Percentiles rank a stretch among this genome's conserved stretches.
These are phyloP conservation scores for Athalia circularis DNA, from an alignment of 2,888 invertebrate species.

Conservation along the genomic window DNA sequence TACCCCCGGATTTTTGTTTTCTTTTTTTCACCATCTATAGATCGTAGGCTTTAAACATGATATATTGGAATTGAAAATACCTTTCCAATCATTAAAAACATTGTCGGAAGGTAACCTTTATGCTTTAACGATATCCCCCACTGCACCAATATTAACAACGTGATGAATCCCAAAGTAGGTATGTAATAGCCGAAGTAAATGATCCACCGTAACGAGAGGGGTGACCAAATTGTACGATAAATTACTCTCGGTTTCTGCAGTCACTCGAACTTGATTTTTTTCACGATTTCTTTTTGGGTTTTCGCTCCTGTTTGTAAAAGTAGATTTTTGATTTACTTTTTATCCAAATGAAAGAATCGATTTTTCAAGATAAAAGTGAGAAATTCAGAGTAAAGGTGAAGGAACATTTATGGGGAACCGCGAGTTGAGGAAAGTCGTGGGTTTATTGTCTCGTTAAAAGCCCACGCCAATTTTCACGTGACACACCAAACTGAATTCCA, in stretches of 20 bases:
- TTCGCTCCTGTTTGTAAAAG: too few species aligned
- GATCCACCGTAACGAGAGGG: conserved; percentile 27
- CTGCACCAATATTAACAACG: not conserved
- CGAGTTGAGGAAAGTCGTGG: not conserved
- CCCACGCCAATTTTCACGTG: conserved; percentile 24
- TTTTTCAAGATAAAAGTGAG: not conserved
- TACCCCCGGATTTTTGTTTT: not conserved
- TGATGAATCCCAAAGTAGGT: conserved; percentile 16
- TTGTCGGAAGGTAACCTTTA: conserved; percentile 40
- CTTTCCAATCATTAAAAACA: conserved; percentile 58
- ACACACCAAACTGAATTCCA: conserved; percentile 4
- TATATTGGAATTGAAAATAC: conserved; percentile 69
- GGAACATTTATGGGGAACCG: not conserved
- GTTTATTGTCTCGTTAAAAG: conserved; percentile 33
- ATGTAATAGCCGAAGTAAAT: conserved; percentile 4
- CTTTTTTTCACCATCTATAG: too few species aligned
- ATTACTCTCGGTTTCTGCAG: not conserved
- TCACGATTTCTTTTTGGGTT: too few species aligned
- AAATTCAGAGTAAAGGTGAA: not conserved
- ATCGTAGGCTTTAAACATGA: conserved; percentile 57
- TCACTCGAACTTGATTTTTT: conserved; percentile 10
- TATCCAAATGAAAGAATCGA: not conserved
- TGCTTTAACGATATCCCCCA: conserved; percentile 1
- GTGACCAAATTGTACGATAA: conserved; percentile 1
- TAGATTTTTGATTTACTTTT: too few species aligned